These are phyloP conservation scores for Pelecanus crispus DNA, from an alignment of 2,113 vertebrate species.

Conservation along the genomic window DNA sequence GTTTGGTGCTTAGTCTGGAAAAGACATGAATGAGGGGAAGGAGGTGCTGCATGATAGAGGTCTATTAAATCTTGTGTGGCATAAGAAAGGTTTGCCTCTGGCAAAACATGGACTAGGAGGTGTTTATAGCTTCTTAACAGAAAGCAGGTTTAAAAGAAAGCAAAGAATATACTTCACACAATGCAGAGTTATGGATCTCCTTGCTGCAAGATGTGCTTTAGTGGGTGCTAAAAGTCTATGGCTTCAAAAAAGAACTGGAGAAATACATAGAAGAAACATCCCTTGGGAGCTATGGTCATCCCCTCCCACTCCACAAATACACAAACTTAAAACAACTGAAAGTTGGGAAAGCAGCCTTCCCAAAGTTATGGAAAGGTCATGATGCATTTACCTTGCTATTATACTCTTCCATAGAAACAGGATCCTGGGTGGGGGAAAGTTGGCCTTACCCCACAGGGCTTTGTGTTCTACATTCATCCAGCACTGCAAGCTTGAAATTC, in stretches of 20 bases:
- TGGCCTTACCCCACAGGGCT: not conserved
- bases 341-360: not conserved
- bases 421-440: not conserved
- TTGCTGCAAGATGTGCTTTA: not conserved
- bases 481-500: not conserved
- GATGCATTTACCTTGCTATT: not conserved
- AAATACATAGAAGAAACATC: not conserved
- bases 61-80: not conserved
- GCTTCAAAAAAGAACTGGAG: not conserved
- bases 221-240: not conserved
- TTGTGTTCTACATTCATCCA: not conserved
- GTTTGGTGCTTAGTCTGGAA: not conserved
- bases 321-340: not conserved
- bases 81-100: not conserved
- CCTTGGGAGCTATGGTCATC: not conserved
- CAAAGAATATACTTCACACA: not conserved
- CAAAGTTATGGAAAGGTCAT: not conserved
- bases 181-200: not conserved
- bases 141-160: slow-evolving; percentile 8
- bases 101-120: not conserved
- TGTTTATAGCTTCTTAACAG: not conserved
- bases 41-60: not conserved
- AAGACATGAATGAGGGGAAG: not conserved
- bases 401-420: not conserved
- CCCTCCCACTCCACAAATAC: not conserved